Evolutionary conservation across 2,888 invertebrate genomes (phyloP), one percentile per base, ranked within the genome.

Genomic region (Cheilosia soror): DNA sequence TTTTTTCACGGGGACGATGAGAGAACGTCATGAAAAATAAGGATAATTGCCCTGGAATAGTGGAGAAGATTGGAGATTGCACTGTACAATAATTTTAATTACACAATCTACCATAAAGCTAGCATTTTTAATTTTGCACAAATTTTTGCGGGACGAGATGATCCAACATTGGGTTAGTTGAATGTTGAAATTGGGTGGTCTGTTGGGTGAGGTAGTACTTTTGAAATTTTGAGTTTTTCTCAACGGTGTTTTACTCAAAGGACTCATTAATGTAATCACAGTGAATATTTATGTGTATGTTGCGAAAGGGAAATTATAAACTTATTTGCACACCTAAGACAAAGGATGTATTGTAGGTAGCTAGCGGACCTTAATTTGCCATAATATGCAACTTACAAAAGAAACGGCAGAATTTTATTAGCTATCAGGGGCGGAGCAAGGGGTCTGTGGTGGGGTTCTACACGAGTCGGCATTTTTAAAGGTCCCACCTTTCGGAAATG

Each of bases 91-190:
- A 76, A 80, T 84, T 84, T 84, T 84, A 84, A 84, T 84, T 80
- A 84, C 80, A 84, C 75, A 80, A 75, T 84, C 79, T 69, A 84
- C 73, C 83, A 84, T 78, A 84, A 84, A 75, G 84, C 75, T 75
- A 66, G 80, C 69, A 75, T 84, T 84, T 84, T 80, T 84, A 80
- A 80, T 80, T 80, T 75, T 71, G 69, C 37, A 42, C 75, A 55
- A 58, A 76, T 76, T 84, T 20, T 80, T 71, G 65, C 47, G 60
- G 65, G 31, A 37, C 20, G 51, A 68, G 40, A 57, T 78, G 53
- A 75, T 69, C 47, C 25, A 51, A 62, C 49, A 44, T 57, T 44
- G 5, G 62, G 31, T 33, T 60, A 33, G 51, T 37, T 37, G 11
- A 11, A 20, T 20, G 11, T 1, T 11, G 9, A 11, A 37, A 11